Conservation (phyloP, 2,888 invertebrate species). For the Bugulina stolonifera region DNA sequence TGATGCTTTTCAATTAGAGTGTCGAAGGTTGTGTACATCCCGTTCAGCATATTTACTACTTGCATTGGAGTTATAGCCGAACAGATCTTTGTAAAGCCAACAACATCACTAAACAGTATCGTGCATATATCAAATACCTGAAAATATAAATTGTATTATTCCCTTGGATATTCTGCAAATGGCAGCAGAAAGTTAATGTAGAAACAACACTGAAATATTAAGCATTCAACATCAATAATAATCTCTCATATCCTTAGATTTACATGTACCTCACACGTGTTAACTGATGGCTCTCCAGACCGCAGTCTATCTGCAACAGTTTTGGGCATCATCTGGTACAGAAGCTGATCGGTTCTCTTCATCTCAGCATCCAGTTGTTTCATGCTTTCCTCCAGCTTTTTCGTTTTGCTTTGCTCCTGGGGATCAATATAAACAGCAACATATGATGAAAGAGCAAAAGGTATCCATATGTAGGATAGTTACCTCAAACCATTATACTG, state of each 20-base stretch:
- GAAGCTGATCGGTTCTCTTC: conserved; percentile 84
- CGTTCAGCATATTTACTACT: conserved; percentile 93
- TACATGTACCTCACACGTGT: conserved; percentile 81
- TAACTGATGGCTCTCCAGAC: conserved; percentile 89
- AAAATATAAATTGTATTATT: too few relatives aligned
- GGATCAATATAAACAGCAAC: too few relatives aligned
- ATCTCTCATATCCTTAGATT: too few relatives aligned
- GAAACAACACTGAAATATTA: too few relatives aligned
- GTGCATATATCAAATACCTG: conserved; percentile 95
- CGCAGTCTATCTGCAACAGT: conserved; percentile 89
- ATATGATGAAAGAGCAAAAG: too few relatives aligned
- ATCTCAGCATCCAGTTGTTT: conserved; percentile 89
- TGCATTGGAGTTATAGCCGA: conserved; percentile 93
- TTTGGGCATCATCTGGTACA: conserved; percentile 98
- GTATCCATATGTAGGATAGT: too few relatives aligned
- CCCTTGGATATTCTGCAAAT: too few relatives aligned
- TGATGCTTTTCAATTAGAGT: conserved; percentile 82
- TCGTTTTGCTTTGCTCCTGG: conserved; percentile 92
- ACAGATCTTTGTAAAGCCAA: conserved; percentile 95
- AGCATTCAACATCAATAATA: too few relatives aligned
- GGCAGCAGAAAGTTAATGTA: too few relatives aligned
- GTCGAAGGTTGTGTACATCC: conserved; percentile 91
- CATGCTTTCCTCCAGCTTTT: conserved; percentile 93
- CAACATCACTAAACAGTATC: conserved; percentile 93
- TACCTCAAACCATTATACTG: too few relatives aligned